A percentile compares a stretch with the other conserved stretches of the same genome.
These are phyloP conservation scores for Petrophora chlorosata DNA, from an alignment of 2,888 invertebrate genomes.

Conservation along the genomic window DNA sequence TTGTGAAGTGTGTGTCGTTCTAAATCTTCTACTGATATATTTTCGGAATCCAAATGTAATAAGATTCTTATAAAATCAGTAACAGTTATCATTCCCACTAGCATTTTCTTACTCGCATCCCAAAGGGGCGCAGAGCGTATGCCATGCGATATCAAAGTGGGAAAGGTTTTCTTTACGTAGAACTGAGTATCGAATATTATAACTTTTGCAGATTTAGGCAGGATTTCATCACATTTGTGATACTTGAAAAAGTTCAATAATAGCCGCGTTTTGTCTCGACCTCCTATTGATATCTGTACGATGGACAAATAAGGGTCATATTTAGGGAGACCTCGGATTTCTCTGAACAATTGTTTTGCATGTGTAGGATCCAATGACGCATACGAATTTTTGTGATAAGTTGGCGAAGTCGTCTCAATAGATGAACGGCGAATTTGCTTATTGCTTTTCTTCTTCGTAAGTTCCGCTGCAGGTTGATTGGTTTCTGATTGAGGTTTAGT, in stretches of 20 bases:
- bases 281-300: conserved; percentile 79
- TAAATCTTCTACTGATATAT: conserved; percentile 72
- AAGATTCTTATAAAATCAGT: conserved; percentile 78
- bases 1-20: conserved; percentile 75
- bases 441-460: conserved; percentile 66
- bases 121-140: conserved; percentile 78
- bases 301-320: conserved; percentile 79
- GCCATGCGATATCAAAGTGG: conserved; percentile 76
- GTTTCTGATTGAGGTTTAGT: conserved; percentile 68
- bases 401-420: conserved; percentile 77
- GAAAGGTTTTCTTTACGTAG: conserved; percentile 76
- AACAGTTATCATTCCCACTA: conserved; percentile 79
- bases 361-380: conserved; percentile 75
- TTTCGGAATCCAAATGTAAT: conserved; percentile 69
- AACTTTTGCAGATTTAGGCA: conserved; percentile 79
- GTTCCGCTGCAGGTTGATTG: conserved; percentile 56
- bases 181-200: conserved; percentile 80
- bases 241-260: conserved; percentile 79
- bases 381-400: conserved; percentile 79
- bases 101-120: conserved; percentile 73
- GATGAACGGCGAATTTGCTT: conserved; percentile 73
- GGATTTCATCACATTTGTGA: conserved; percentile 79
- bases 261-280: conserved; percentile 76
- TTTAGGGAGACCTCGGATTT: conserved; percentile 76
- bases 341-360: conserved; percentile 77